These are phyloP conservation scores for Anodontia alba DNA, from an alignment of 2,888 invertebrate genomes.

Conservation along the genomic window DNA sequence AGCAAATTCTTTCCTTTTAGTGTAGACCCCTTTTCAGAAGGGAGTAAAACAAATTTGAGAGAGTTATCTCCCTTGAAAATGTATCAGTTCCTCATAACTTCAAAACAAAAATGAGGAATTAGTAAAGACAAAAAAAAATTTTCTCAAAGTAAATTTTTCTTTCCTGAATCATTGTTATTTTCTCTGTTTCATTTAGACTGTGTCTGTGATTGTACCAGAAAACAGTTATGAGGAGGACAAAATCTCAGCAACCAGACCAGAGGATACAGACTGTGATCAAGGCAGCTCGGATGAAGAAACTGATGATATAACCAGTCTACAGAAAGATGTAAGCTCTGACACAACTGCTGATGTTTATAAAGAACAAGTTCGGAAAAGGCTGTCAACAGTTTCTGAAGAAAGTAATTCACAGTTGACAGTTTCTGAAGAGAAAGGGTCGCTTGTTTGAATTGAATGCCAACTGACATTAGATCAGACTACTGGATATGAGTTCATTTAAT, in stretches of 20 bases:
- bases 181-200: not conserved
- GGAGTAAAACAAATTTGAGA: no score
- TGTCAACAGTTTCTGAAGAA: slow-evolving; percentile 62
- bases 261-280: not conserved
- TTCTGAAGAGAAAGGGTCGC: slow-evolving; percentile 9
- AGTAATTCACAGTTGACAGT: slow-evolving; percentile 10
- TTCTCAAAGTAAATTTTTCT: no score
- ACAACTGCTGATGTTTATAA: slow-evolving; percentile 23
- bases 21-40: no score
- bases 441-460: no score
- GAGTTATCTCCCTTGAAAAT: no score
- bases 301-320: slow-evolving; percentile 31
- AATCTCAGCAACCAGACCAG: not conserved
- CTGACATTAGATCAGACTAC: no score
- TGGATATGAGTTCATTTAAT: no score
- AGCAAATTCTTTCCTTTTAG: no score
- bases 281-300: not conserved
- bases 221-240: not conserved
- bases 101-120: no score
- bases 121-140: no score
- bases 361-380: slow-evolving; percentile 50
- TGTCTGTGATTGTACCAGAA: not conserved
- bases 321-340: slow-evolving; percentile 13
- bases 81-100: no score
- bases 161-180: no score